Evolutionary conservation across 2,888 invertebrate genomes (phyloP), one percentile per base, ranked within the genome.

Genomic region (Prenolepis imparis): DNA sequence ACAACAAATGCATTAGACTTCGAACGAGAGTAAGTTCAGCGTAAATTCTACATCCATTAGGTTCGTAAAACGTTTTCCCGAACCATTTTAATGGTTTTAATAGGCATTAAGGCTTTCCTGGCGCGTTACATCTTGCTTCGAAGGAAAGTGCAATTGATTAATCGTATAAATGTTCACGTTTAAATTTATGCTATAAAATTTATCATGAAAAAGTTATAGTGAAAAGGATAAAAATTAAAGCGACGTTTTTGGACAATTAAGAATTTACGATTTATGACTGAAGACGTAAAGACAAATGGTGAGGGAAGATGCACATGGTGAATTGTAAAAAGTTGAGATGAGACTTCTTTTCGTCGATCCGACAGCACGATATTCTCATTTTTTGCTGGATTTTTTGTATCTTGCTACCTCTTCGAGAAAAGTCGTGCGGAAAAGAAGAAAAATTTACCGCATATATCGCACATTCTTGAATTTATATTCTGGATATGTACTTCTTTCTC

Each of bases 61-160:
- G 44, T 66, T 63, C 52, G 59, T 74, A 67, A 85, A 87, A 72
- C 52, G 52, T 75, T 84, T 63, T 9, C 21, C n/a, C 44, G 59
- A 52, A 81, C 73, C 66, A 80, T 84, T 82, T 52, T 87, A 82
- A 88, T 88, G 77, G 61, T 28, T 82, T 81, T 84, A 82, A 88
- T 83, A 74, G 75, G 36, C 12, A 72, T 41, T 67, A 63, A 67
- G 41, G 18, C 4, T 36, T n/a, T 57, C n/a, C 15, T 36, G 18
- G 28, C 41, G 41, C 41, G 21, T 21, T 15, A n/a, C 32, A 48
- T 21, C 48, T 75, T 21, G 28, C 15, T 18, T 28, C 0, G 32
- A 21, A 57, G 57, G 55, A 39, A 75, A 64, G 52, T 55, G 15
- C 44, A n/a, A 21, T 77, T 68, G 32, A 77, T 68, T 68, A 68